Evolutionary conservation across 2,113 vertebrate genomes (phyloP), one percentile per base, ranked within the genome.

Genomic region (Gambusia affinis): DNA sequence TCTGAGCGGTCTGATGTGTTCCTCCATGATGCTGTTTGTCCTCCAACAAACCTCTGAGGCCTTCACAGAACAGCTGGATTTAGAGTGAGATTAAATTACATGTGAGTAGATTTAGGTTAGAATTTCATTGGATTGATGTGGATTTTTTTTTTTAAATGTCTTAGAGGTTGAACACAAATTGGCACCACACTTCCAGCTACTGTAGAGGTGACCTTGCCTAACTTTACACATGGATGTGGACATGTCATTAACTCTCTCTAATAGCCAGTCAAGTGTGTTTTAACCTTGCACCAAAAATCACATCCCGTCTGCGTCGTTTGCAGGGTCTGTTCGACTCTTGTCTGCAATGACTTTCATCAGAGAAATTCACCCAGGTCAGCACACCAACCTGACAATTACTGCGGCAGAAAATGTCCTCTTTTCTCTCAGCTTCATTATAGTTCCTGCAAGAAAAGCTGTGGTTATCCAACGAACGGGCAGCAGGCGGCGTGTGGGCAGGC

Each of bases 361-460:
- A 14, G 51, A 22, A 86, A 65, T 62, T 75, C 73, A 79, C 78
- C 70, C 79, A 80, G 84, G 87, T 87, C 85, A 79, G 64, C 47
- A 79, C 66, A 64, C 75, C 62, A 27, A 78, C 64, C 69, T 70
- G 63, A 65, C 39, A 39, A 67, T 81, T 67, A 70, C 73, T 61
- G 60, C 65, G 11, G 57, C 44, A 27, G 42, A 68, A 51, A 39
- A 28, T 69, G 69, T 42, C 30, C 60, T 17, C 33, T n/a, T 17
- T 47, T 75, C 8, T 29, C 62, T 57, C 60, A 66, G 35, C 75
- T 61, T 78, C 79, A 57, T 70, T 77, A 7, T 51, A 51, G 60
- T 57, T 67, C 64, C 44, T 37, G 51, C n/a, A 73, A 76, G 60
- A 87, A 78, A 72, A 75, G 73, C 69, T 65, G 75, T 10, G 11